Conservation (phyloP, 2,797 vertebrate genomes). For the Rhabdophis nuchalis region DNA sequence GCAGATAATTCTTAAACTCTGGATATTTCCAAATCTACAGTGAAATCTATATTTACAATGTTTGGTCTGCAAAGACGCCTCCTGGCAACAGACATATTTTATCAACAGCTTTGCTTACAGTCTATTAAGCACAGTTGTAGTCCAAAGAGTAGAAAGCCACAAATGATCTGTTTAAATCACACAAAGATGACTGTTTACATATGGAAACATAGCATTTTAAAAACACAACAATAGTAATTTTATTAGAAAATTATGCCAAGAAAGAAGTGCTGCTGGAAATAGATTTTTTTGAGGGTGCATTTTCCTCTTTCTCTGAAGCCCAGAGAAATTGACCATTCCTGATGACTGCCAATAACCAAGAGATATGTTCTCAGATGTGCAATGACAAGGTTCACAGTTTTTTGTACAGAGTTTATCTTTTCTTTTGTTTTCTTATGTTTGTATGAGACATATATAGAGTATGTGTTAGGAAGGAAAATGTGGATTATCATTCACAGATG, state of each 20-base stretch:
- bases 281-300: background rate
- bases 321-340: background rate
- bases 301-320: background rate
- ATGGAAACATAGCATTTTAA: background rate
- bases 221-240: background rate
- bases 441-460: background rate
- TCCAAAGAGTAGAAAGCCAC: constrained; percentile 23
- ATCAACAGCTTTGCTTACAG: constrained; percentile 4
- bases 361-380: background rate
- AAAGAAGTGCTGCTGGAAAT: background rate
- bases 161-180: background rate
- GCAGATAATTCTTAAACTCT: background rate
- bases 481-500: background rate
- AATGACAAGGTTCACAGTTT: background rate
- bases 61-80: background rate
- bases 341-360: background rate
- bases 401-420: background rate
- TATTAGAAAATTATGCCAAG: background rate
- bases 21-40: background rate
- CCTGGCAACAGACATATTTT: background rate
- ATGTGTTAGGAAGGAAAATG: background rate
- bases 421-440: background rate
- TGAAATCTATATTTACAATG: background rate
- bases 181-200: constrained; percentile 10
- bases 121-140: constrained; percentile 31